These are phyloP conservation scores for Gallinago media DNA, from an alignment of 2,113 vertebrate species.

Conservation along the genomic window DNA sequence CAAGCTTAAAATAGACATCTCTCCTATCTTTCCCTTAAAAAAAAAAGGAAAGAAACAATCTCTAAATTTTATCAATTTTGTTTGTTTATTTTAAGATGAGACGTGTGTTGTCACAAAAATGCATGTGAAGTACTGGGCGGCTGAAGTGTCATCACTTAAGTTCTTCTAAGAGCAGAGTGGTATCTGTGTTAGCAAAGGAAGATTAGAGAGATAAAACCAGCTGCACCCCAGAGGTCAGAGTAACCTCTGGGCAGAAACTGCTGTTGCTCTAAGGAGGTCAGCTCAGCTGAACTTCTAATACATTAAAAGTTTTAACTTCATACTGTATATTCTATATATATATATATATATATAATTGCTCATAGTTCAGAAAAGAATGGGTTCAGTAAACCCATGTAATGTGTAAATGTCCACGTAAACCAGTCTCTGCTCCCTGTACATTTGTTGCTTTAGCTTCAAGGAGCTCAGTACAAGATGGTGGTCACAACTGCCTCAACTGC, in stretches of 20 bases:
- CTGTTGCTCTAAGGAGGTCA: not conserved
- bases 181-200: not conserved
- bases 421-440: not conserved
- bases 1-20: not conserved
- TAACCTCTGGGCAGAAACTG: not conserved
- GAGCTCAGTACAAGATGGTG: not conserved
- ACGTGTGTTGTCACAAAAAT: not conserved
- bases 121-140: not conserved
- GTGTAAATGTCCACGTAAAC: not conserved
- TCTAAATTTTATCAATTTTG: not conserved
- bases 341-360: not conserved
- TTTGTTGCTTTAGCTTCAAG: not conserved
- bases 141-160: not conserved
- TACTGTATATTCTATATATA: no score
- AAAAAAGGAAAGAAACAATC: not conserved
- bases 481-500: not conserved
- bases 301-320: not conserved
- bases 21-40: not conserved
- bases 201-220: not conserved
- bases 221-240: not conserved
- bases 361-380: not conserved
- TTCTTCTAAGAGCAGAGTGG: not conserved
- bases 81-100: not conserved
- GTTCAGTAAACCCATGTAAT: not conserved
- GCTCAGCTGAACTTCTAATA: not conserved